Conservation (phyloP, 2,888 invertebrate species). For the Drosophila tanythrix region DNA sequence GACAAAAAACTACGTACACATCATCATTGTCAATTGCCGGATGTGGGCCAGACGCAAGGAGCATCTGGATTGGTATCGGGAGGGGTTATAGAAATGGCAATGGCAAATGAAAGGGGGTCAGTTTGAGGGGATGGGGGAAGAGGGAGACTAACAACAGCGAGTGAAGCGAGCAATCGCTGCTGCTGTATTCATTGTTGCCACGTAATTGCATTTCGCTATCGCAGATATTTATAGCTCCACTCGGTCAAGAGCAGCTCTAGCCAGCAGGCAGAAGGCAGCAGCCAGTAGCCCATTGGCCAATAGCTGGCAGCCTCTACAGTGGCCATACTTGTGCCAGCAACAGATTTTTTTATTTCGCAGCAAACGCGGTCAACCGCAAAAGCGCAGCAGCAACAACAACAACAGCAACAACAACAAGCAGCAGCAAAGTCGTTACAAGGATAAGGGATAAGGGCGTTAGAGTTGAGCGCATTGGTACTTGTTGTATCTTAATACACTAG, state of each 20-base stretch:
- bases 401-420: constrained; percentile 4
- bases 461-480: constrained; percentile 56
- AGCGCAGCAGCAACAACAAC: constrained; percentile 63
- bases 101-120: not conserved
- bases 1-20: constrained; percentile 80
- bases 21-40: constrained; percentile 79
- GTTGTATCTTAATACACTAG: not conserved
- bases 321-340: constrained; percentile 73
- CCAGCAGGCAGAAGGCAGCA: constrained; percentile 9
- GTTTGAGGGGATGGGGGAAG: too few relatives aligned
- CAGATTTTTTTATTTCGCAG: constrained; percentile 76
- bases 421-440: constrained; percentile 73
- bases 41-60: constrained; percentile 48
- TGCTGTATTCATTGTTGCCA: constrained; percentile 83
- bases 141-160: constrained; percentile 41
- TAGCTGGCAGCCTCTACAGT: constrained; percentile 41
- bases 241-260: constrained; percentile 80
- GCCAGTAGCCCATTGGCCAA: constrained; percentile 29
- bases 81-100: constrained; percentile 1
- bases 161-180: constrained; percentile 73
- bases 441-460: constrained; percentile 78
- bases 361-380: constrained; percentile 83
- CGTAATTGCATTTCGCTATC: constrained; percentile 84
- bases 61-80: constrained; percentile 19
- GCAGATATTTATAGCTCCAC: constrained; percentile 84